These are phyloP conservation scores for Drosophila novamexicana DNA, from an alignment of 1,140 invertebrate genomes.

Conservation along the genomic window DNA sequence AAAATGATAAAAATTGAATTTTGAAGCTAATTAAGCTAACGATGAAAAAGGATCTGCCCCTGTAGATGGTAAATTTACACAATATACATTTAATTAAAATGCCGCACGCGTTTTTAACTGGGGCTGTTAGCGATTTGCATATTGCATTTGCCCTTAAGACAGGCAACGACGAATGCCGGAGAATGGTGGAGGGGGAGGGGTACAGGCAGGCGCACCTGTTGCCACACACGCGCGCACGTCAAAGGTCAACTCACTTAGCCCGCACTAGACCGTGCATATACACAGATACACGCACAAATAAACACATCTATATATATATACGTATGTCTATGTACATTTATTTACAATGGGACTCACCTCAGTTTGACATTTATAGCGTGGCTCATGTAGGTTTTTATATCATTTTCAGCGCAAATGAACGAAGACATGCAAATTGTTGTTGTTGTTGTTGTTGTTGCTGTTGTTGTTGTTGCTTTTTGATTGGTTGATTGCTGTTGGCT, in stretches of 20 bases:
- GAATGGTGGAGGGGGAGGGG: not conserved
- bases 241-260: constrained; percentile 71
- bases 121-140: constrained; percentile 12
- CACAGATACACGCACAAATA: constrained; percentile 11
- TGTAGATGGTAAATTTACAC: not conserved
- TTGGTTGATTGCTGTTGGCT: constrained; percentile 1
- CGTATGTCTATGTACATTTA: constrained; percentile 11
- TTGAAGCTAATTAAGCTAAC: too few species aligned
- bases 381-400: constrained; percentile 81
- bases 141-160: constrained; percentile 12
- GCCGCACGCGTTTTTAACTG: constrained; percentile 21
- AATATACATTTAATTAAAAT: not conserved
- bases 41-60: not conserved
- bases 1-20: too few species aligned
- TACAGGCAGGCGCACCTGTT: constrained; percentile 61
- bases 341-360: constrained; percentile 63
- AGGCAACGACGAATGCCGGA: constrained; percentile 4
- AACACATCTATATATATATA: constrained; percentile 4
- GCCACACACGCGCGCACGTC: constrained; percentile 41
- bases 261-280: not conserved
- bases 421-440: constrained; percentile 77
- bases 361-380: constrained; percentile 80
- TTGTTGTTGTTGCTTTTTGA: constrained; percentile 7
- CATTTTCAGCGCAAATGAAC: constrained; percentile 73
- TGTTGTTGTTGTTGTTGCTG: constrained; percentile 33